Percentiles rank a stretch among this genome's conserved stretches.
Conservation (phyloP, 2,888 invertebrate genomes). For the Pyralis farinalis region DNA sequence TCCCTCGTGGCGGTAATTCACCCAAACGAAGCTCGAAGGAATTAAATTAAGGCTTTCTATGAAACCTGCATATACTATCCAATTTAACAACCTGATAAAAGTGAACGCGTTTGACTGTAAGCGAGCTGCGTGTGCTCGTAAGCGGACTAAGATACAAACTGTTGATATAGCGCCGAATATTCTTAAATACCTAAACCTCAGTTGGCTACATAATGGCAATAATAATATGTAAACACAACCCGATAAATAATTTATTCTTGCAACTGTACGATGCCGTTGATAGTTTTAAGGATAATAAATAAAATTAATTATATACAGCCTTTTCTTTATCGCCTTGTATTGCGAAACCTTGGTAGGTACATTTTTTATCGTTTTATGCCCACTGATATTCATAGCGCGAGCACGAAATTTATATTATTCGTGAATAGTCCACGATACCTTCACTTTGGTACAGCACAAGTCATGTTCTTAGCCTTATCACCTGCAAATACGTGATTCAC, state of each 20-base stretch:
- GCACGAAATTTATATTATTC: no score
- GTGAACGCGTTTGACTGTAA: conserved; percentile 39
- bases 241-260: conserved; percentile 69
- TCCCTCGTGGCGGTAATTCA: conserved; percentile 48
- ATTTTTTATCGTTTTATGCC: no score
- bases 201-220: conserved; percentile 40
- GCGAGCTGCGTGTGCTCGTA: conserved; percentile 22
- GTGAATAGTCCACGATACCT: no score
- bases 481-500: no score
- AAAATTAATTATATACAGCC: conserved; percentile 67
- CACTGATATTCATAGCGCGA: no score
- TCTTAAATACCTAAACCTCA: conserved; percentile 29
- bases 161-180: conserved; percentile 34
- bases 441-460: no score
- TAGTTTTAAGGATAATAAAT: conserved; percentile 79
- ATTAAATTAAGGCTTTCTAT: conserved; percentile 68
- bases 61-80: conserved; percentile 51
- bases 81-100: conserved; percentile 31
- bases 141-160: conserved; percentile 15
- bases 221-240: conserved; percentile 50
- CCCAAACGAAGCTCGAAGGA: conserved; percentile 55
- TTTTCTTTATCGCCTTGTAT: conserved; percentile 9
- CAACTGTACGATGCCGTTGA: conserved; percentile 76
- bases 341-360: neutral
- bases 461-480: no score